A percentile compares a stretch with the other conserved stretches of the same genome.
Conservation (phyloP, 1,140 invertebrate species). For the Andricus grossulariae region DNA sequence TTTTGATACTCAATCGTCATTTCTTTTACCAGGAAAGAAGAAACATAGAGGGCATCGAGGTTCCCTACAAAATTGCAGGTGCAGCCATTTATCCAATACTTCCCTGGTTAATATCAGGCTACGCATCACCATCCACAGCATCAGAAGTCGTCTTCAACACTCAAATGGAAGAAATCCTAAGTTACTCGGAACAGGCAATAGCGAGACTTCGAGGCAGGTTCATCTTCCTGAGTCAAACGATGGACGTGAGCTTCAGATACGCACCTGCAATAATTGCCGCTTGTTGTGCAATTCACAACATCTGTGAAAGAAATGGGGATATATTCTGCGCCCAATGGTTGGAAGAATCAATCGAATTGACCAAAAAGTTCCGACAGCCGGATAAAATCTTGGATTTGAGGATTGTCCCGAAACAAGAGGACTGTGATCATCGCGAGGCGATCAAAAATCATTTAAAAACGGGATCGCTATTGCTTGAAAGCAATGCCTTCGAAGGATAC, state of each 20-base stretch:
- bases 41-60: slow-evolving; percentile 50
- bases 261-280: slow-evolving; percentile 57
- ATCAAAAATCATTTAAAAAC: slow-evolving; percentile 50
- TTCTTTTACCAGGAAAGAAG: slow-evolving; percentile 45
- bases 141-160: slow-evolving; percentile 53
- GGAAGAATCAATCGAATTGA: slow-evolving; percentile 33
- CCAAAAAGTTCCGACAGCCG: slow-evolving; percentile 54
- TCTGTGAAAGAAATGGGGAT: slow-evolving; percentile 54
- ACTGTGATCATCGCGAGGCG: slow-evolving; percentile 44
- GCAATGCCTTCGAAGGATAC: slow-evolving; percentile 1
- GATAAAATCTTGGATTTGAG: slow-evolving; percentile 49
- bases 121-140: slow-evolving; percentile 30
- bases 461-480: slow-evolving; percentile 12
- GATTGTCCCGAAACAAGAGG: not conserved
- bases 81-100: slow-evolving; percentile 51
- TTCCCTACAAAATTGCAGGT: slow-evolving; percentile 58
- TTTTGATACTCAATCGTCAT: not conserved
- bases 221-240: slow-evolving; percentile 53
- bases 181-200: slow-evolving; percentile 53
- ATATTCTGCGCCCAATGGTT: slow-evolving; percentile 50
- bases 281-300: slow-evolving; percentile 61
- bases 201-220: slow-evolving; percentile 53
- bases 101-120: slow-evolving; percentile 56
- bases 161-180: slow-evolving; percentile 48
- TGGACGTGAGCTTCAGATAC: slow-evolving; percentile 58